Evolutionary conservation across 2,888 invertebrate genomes (phyloP), one percentile per base, ranked within the genome.

Genomic region (Lasioglossum morio): DNA sequence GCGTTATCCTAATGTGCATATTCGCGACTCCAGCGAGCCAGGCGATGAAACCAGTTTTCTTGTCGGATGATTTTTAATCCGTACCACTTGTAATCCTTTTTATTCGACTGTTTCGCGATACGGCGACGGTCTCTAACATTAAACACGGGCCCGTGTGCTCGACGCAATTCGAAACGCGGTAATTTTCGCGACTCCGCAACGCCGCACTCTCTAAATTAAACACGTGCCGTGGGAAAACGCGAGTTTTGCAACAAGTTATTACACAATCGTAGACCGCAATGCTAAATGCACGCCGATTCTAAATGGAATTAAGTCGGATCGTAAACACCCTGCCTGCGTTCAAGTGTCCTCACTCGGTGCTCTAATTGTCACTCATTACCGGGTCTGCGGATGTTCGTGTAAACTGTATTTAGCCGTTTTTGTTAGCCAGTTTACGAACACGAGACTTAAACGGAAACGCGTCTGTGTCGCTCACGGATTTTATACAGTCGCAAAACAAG

Each of bases 141-240:
- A 66, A 82, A 27, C 19, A 30, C n/a, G 30, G 14, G 2, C 8
- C 19, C 19, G 27, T 8, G 60, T 60, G 60, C 60, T 16, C 27
- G 60, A 27, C 27, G 72, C 40, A 43, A 30, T 48, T 69, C 75
- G 74, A 75, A 84, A 78, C 75, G 75, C 23, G 23, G 43, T 30
- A 75, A 85, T 83, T 79, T 72, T 57, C 69, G 75, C 75, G 63
- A 14, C n/a, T n/a, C 37, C 12, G 10, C 34, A 4, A n/a, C 60
- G 53, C 72, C n/a, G 82, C 77, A 70, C 57, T 46, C 81, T n/a
- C 76, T 37, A 79, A 81, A 88, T 87, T 88, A 89, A 90, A 87
- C 73, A 85, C 80, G 81, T 74, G 80, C 85, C 90, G 89, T 90
- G 90, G 89, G 89, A 89, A 90, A 88, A 76, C 83, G 79, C 37